Evolutionary conservation across 1,140 invertebrate genomes (phyloP).

Genomic region (Drosophila obscura): DNA sequence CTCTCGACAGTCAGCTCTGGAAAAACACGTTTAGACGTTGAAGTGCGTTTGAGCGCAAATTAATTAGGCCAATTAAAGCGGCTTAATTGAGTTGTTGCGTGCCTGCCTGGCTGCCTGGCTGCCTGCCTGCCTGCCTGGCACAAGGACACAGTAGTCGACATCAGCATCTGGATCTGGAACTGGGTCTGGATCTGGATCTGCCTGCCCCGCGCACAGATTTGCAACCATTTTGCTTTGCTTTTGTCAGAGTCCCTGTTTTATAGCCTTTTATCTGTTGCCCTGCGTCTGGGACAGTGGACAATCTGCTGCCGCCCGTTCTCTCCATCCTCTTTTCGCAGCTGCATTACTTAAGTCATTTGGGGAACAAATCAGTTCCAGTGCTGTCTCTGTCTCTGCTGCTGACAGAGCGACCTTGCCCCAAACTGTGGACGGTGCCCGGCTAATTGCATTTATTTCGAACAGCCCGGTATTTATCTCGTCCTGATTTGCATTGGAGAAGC

Average conservation of each 20-base stretch:
- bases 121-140: slow-evolving; percentile 49
- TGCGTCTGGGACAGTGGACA: slow-evolving; percentile 35
- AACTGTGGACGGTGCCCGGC: slow-evolving; percentile 9
- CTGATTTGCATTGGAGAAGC: slow-evolving; percentile 6
- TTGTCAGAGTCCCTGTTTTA: slow-evolving; percentile 43
- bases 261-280: neutral
- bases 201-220: slow-evolving; percentile 38
- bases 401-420: slow-evolving; percentile 21
- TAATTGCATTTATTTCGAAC: slow-evolving; percentile 44
- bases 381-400: slow-evolving; percentile 2
- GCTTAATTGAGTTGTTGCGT: slow-evolving; percentile 83
- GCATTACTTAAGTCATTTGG: slow-evolving; percentile 64
- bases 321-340: slow-evolving; percentile 11
- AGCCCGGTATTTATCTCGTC: neutral
- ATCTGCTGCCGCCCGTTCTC: slow-evolving; percentile 31
- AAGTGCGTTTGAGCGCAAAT: slow-evolving; percentile 83
- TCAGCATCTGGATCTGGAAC: slow-evolving; percentile 10
- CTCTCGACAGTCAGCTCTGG: slow-evolving; percentile 18
- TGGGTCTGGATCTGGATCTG: slow-evolving; percentile 28
- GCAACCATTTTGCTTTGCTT: slow-evolving; percentile 49
- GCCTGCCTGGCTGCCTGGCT: slow-evolving; percentile 60
- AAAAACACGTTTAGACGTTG: slow-evolving; percentile 77
- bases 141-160: slow-evolving; percentile 62
- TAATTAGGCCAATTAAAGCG: slow-evolving; percentile 83
- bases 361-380: slow-evolving; percentile 53